Evolutionary conservation across 2,797 vertebrate genomes (phyloP), one percentile per base, ranked within the genome.

Genomic region (Miopithecus talapoin): DNA sequence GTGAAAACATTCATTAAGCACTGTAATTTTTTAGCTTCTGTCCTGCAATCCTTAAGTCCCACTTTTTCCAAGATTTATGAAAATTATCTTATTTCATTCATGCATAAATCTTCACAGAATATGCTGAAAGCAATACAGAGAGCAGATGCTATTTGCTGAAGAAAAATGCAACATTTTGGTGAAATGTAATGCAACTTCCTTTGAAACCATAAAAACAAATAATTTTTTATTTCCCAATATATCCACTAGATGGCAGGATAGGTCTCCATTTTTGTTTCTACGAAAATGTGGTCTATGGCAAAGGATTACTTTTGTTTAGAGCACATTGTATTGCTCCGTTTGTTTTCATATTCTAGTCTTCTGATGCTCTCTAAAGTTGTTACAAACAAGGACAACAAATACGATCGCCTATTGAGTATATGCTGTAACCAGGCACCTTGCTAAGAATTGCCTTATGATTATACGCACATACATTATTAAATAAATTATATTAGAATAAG

Each of bases 181-280:
- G 81, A 95, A 85, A 88, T 36, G 57, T 16, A 59, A 36, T 19
- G 3, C 9, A 61, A 83, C 22, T 81, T 4, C 84, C 22, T 55
- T 75, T 19, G 6, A 96, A 90, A 93, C n/a, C 68, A 22, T 19
- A 17, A 30, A 28, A 59, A 46, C 39, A n/a, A 68, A 64, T 33
- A 68, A 4, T 6, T 39, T 84, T n/a, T 36, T 36, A 43, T 96
- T 93, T 96, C 74, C 87, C n/a, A 3, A 1, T 0, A 12, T 55
- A 36, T 33, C 96, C 98, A 96, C 97, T 95, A 96, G 98, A 88
- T 97, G 98, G 97, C 95, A 1, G 21, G 22, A 30, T 14, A 78
- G 85, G 33, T 39, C 30, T 55, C 86, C 30, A 33, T 64, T 94
- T 96, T 86, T 48, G 72, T 36, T 89, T 84, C 59, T 33, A 2